These are phyloP conservation scores for Zophobas atratus DNA, from an alignment of 1,140 invertebrate species.

Conservation along the genomic window DNA sequence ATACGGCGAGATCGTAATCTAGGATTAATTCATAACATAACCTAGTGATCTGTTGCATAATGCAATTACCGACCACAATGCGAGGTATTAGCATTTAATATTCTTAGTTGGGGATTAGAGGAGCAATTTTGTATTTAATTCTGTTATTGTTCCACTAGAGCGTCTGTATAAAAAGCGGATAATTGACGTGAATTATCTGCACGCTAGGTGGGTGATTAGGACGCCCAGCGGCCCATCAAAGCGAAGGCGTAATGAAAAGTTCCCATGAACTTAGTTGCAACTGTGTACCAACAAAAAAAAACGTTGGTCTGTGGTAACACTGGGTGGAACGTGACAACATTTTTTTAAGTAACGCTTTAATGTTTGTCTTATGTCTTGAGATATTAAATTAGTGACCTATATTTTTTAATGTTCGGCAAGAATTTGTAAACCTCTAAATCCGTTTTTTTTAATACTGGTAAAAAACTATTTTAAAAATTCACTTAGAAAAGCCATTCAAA, in stretches of 20 bases:
- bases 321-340: no score
- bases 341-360: no score
- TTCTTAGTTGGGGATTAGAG: slow-evolving; percentile 9
- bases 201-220: slow-evolving; percentile 3
- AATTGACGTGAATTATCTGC: slow-evolving; percentile 17
- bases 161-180: slow-evolving; percentile 19
- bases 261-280: no score
- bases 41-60: slow-evolving; percentile 28
- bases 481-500: no score
- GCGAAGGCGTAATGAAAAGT: not conserved
- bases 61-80: slow-evolving; percentile 22
- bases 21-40: slow-evolving; percentile 37
- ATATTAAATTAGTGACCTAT: no score
- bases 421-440: no score
- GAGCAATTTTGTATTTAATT: slow-evolving; percentile 24
- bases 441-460: no score
- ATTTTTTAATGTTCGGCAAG: no score
- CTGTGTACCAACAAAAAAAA: not conserved
- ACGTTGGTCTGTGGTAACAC: not conserved
- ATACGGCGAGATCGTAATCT: slow-evolving; percentile 18
- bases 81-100: slow-evolving; percentile 30
- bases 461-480: no score
- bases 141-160: slow-evolving; percentile 21
- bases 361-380: no score
- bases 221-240: slow-evolving; percentile 16